Percentiles rank a stretch among this genome's conserved stretches.
Evolutionary conservation across 2,888 invertebrate species (phyloP).

Genomic region (Liopterus haemorrhoidalis): DNA sequence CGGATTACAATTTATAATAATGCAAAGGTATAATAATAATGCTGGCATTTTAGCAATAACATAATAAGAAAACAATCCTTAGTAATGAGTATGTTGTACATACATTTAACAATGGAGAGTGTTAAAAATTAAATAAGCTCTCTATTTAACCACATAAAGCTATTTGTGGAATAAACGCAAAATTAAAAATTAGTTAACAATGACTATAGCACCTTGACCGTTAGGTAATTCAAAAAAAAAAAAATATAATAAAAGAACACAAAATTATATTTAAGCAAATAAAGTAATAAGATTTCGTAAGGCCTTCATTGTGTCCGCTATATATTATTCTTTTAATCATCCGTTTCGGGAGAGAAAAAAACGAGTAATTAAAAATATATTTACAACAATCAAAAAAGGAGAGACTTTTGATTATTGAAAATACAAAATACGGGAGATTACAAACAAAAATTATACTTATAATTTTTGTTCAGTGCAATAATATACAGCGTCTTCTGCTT

Average conservation of each 20-base stretch:
- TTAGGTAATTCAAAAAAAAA: conserved; percentile 18
- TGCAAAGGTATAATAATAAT: conserved; percentile 21
- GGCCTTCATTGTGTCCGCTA: conserved; percentile 18
- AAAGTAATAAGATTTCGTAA: conserved; percentile 15
- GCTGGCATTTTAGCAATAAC: conserved; percentile 24
- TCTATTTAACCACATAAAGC: conserved; percentile 22
- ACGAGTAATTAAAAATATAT: no score
- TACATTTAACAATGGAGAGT: conserved; percentile 20
- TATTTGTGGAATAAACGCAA: conserved; percentile 21
- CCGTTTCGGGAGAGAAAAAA: no score
- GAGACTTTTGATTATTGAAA: no score
- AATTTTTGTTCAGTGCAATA: no score
- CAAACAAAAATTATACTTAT: no score
- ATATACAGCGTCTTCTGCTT: no score
- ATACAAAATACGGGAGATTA: no score
- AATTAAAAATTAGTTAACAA: conserved; percentile 25
- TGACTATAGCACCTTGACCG: conserved; percentile 23
- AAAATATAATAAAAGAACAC: conserved; percentile 12
- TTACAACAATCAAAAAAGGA: no score
- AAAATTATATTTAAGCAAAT: conserved; percentile 18
- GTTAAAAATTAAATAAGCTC: conserved; percentile 21
- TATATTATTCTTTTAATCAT: conserved; percentile 7
- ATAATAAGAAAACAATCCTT: conserved; percentile 21
- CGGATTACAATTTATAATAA: conserved; percentile 22
- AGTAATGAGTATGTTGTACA: conserved; percentile 14